Evolutionary conservation across 2,888 invertebrate genomes (phyloP).

Genomic region (Zeuzera pyrina): DNA sequence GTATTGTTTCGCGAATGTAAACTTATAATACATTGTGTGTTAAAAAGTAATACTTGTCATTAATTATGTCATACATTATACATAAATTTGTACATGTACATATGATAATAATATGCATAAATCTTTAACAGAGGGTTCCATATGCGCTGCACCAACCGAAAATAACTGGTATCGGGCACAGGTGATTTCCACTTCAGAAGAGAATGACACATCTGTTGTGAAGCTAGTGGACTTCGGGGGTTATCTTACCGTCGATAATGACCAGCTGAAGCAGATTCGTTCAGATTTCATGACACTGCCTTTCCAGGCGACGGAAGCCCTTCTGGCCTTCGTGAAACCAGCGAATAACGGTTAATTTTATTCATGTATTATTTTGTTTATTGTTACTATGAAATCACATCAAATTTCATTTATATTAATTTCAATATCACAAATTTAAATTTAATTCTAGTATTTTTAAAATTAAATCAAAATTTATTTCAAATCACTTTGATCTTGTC

Average conservation of each 20-base stretch:
- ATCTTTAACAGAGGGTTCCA: constrained; percentile 79
- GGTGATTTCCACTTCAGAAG: constrained; percentile 79
- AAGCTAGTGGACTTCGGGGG: constrained; percentile 97
- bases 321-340: constrained; percentile 90
- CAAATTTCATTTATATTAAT: no score
- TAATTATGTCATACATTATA: no score
- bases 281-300: constrained; percentile 95
- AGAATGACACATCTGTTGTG: constrained; percentile 82
- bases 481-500: no score
- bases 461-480: no score
- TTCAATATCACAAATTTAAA: no score
- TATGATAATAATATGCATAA: constrained; percentile 3
- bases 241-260: constrained; percentile 83
- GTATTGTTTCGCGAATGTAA: no score
- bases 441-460: no score
- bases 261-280: constrained; percentile 90
- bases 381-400: no score
- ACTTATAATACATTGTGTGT: no score
- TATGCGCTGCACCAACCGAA: constrained; percentile 90
- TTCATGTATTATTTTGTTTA: no score
- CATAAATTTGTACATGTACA: no score
- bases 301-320: constrained; percentile 97
- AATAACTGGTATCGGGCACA: constrained; percentile 93
- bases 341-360: constrained; percentile 77
- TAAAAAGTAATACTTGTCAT: no score